Base-by-base conservation (phyloP, 2,888 invertebrate species). In the Papilio gigon region DNA sequence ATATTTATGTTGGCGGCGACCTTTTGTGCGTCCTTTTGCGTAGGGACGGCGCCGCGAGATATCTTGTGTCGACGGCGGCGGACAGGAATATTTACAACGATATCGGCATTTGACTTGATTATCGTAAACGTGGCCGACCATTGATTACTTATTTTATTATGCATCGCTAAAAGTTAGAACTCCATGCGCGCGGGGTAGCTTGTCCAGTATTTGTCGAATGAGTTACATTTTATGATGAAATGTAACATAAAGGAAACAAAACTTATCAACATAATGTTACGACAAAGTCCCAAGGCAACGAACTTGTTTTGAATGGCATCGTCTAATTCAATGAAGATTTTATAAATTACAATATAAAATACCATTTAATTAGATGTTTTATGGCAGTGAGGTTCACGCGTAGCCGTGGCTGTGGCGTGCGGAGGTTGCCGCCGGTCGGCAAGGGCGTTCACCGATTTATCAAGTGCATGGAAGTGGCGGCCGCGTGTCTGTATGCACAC, bases 1-100 rank as follows among this genome's bases (percentile, higher is more conserved):
- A 76, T 78, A 76, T 78, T 75, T 78, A 77, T 80, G 80, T 76
- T 73, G 76, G 76, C 78, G 75, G 76, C 75, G 75, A 72, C 78
- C 71, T 72, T 72, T 58, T 66, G 62, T 44, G 61, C 30, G 35
- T 30, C 27, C 59, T 56, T 56, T 56, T 56, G 53, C 53, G 30
- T n/a, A 56, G 53, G 53, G 50, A 17, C 53, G 53, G 60, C 65
- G 64, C 53, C 30, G 12, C 17, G 35, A 17, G 37, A 56, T 56
- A 40, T 53, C 25, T 37, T 60, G 37, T 35, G 40, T 47, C 35
- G 44, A 47, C 53, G 50, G 4, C 8, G 17, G 44, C 25, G 58
- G 40, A 59, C 30, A 42, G 11, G 44, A 44, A 44, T 53, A 27
- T 56, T 56, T 56, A 56, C 53, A 56, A 30, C 9, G 30, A 27